Percentiles rank a stretch among this genome's conserved stretches.
phyloP scores from a whole-genome alignment of 1,140 invertebrate genomes.

The Lepeophtheirus salmonis region DNA sequence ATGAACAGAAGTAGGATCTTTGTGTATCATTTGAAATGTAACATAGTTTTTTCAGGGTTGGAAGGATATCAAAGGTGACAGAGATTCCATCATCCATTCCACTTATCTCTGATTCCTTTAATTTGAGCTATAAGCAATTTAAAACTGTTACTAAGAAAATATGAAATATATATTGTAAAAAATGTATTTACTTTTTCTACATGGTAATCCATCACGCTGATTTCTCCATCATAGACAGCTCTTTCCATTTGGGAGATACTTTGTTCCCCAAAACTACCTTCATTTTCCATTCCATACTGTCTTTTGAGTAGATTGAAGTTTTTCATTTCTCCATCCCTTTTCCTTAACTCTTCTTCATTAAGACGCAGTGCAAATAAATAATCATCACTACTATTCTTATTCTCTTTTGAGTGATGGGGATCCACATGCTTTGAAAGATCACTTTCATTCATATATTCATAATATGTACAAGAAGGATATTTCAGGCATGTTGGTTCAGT shows the following conservation, averaged over 20 bases:
- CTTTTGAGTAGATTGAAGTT: conserved; percentile 32
- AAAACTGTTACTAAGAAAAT: background rate
- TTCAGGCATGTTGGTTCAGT: conserved; percentile 29
- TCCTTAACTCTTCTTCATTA: conserved; percentile 22
- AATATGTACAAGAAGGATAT: conserved; percentile 50
- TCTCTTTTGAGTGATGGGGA: conserved; percentile 44
- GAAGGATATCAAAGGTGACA: conserved; percentile 47
- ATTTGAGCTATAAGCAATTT: conserved; percentile 40
- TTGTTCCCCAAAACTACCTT: conserved; percentile 58
- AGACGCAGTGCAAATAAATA: conserved; percentile 25
- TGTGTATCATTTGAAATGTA: conserved; percentile 43
- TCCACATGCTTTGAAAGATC: conserved; percentile 66
- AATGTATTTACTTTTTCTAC: conserved; percentile 31
- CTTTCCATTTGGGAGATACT: conserved; percentile 59
- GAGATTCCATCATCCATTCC: conserved; percentile 64
- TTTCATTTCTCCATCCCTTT: conserved; percentile 23
- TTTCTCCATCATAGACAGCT: conserved; percentile 60
- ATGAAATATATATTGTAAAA: background rate
- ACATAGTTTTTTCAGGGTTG: conserved; percentile 46
- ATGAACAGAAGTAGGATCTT: conserved; percentile 39
- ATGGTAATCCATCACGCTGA: conserved; percentile 65
- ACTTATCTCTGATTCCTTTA: conserved; percentile 48
- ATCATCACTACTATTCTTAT: conserved; percentile 22
- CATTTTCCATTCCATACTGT: conserved; percentile 64
- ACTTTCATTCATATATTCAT: conserved; percentile 43